Percentiles rank a stretch among this genome's conserved stretches.
Evolutionary conservation across 2,888 invertebrate species (phyloP).

Genomic region (Drosophila putrida): DNA sequence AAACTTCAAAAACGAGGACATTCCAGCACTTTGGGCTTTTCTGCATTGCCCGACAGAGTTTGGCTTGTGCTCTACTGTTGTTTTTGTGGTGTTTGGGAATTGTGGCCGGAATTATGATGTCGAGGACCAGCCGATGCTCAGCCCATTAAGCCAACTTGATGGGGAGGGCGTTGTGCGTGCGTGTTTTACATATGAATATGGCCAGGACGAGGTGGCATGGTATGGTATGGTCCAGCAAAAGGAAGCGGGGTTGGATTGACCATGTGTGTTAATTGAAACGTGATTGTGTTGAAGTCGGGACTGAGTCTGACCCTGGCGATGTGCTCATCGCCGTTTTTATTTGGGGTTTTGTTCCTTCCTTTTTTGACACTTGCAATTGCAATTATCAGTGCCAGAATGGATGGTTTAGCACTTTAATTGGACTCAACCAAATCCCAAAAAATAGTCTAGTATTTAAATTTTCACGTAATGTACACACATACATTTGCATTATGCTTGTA

Average conservation of each 20-base stretch:
- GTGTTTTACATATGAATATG: slow-evolving; percentile 78
- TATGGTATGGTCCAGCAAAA: neutral
- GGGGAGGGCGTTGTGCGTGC: slow-evolving; percentile 56
- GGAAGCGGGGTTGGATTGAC: slow-evolving; percentile 9
- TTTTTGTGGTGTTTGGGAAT: slow-evolving; percentile 79
- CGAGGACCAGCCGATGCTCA: slow-evolving; percentile 42
- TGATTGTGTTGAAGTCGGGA: slow-evolving; percentile 62
- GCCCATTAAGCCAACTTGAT: slow-evolving; percentile 60
- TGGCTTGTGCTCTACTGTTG: slow-evolving; percentile 53
- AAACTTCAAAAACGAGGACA: slow-evolving; percentile 22
- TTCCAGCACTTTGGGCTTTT: slow-evolving; percentile 19
- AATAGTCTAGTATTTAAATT: slow-evolving; percentile 64
- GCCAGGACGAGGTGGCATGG: slow-evolving; percentile 29
- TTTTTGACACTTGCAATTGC: slow-evolving; percentile 73
- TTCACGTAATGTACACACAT: slow-evolving; percentile 48
- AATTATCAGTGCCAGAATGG: slow-evolving; percentile 49
- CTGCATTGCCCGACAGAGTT: slow-evolving; percentile 37
- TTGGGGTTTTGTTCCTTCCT: slow-evolving; percentile 28
- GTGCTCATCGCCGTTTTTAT: neutral
- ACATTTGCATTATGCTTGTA: slow-evolving; percentile 49
- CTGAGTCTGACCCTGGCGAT: slow-evolving; percentile 6
- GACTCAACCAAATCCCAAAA: slow-evolving; percentile 3
- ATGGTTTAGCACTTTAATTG: slow-evolving; percentile 26
- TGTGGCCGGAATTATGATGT: slow-evolving; percentile 78
- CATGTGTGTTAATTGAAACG: slow-evolving; percentile 77